Evolutionary conservation across 2,113 vertebrate species (phyloP).

Genomic region (Mesoclemmys tuberculata): DNA sequence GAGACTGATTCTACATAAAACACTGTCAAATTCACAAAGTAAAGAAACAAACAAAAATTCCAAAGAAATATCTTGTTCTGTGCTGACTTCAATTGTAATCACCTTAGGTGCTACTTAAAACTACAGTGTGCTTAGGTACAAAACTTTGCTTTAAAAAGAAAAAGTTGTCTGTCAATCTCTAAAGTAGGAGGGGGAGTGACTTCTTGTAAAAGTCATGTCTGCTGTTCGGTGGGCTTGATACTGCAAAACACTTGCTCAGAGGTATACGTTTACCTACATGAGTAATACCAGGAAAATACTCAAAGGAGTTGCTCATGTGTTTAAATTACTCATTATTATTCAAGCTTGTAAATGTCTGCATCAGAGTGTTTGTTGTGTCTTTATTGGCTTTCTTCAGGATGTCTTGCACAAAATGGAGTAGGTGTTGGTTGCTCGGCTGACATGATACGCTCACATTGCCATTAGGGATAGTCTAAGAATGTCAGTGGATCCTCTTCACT

Average conservation of each 20-base stretch:
- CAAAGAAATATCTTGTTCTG: neutral
- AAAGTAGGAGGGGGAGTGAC: neutral
- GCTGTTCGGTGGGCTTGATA: neutral
- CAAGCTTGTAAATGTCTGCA: neutral
- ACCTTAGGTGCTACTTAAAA: neutral
- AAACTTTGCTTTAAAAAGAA: neutral
- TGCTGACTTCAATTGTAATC: neutral
- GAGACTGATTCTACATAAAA: neutral
- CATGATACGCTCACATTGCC: neutral
- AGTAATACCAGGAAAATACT: neutral
- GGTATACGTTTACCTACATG: neutral
- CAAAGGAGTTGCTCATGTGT: neutral
- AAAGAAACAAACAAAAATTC: neutral
- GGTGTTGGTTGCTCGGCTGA: neutral
- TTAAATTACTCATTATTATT: neutral
- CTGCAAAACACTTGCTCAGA: neutral
- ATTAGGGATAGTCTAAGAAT: neutral
- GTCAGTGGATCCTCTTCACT: neutral
- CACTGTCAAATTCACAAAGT: neutral
- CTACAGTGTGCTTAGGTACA: neutral
- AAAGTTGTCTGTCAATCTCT: too few relatives aligned
- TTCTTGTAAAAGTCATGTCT: neutral
- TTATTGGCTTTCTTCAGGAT: neutral
- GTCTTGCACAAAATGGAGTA: neutral
- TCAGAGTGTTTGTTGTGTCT: neutral